Base-by-base conservation (phyloP, 1,140 invertebrate genomes). In the Drosophila neocordata region DNA sequence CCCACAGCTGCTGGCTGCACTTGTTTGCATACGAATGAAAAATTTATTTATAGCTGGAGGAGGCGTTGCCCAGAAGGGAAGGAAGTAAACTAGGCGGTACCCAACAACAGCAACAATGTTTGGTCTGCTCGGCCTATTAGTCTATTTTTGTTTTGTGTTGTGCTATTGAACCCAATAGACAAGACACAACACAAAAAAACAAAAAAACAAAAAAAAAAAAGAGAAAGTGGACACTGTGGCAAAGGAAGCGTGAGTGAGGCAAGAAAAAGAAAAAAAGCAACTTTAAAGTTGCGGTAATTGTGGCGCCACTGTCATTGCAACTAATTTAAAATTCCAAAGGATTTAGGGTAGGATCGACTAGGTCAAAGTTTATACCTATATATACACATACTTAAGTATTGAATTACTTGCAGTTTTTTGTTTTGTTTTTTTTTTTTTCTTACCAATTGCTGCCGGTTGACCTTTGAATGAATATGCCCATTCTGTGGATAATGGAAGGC, bases 81-180 rank as follows among this genome's bases (percentile, higher is more conserved):
- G 59, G 59, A 38, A 64, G 22, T 63, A 55, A 22, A 58, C 59
- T 62, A 73, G 20, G 58, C 35, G 34, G 35, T 60, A 37, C 58
- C 41, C 15, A 48, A 48, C 41, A 48, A 48, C 34, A 48, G 41
- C 15, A 44, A 65, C 55, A 70, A 63, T 44, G 67, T 55, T 69
- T 79, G 69, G 59, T 48, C 53, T 53, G 38, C 18, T 51, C 65
- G 71, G 69, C 68, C 77, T 80, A 80, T 75, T 81, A 72, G 76
- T 85, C 82, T 85, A 85, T 85, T 85, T 85, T 56, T 69, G 77
- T 72, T 37, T 60, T 60, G 37, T 37, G 65, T 60, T 74, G 82
- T 85, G 82, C 82, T 85, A 85, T 85, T 85, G 82, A 85, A 85
- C 82, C 74, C 82, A 75, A 81, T 81, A 48, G 64, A 66, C 41